Conservation (phyloP, 2,113 vertebrate genomes). For the Xenopus borealis region DNA sequence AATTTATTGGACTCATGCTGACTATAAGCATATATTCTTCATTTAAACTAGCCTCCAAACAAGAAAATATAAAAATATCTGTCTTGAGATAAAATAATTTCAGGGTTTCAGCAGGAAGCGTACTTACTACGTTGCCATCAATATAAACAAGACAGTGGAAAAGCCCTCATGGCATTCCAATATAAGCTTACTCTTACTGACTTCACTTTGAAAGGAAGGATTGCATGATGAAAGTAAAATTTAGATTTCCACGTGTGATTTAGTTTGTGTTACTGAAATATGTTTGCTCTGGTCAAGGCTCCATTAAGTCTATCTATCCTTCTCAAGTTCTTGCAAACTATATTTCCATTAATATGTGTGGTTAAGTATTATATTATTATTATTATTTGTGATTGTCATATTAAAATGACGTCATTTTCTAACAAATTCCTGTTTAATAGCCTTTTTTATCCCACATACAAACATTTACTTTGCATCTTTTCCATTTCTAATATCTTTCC, state of each 20-base stretch:
- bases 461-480: too few species aligned
- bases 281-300: not conserved
- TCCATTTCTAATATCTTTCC: too few species aligned
- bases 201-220: conserved; percentile 6
- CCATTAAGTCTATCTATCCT: not conserved
- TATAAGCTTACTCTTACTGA: conserved; percentile 28
- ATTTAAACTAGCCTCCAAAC: not conserved
- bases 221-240: conserved; percentile 16
- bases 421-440: too few species aligned
- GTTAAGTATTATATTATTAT: too few species aligned
- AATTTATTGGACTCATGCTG: too few species aligned
- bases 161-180: conserved; percentile 18
- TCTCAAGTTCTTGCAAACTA: not conserved
- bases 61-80: conserved; percentile 45
- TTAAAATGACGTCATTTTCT: too few species aligned
- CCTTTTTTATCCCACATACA: too few species aligned
- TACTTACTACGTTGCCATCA: conserved; percentile 10
- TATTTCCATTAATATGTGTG: not conserved
- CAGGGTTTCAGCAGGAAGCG: conserved; percentile 31
- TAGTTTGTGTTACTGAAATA: conserved; percentile 1
- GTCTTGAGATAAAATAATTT: conserved; percentile 39
- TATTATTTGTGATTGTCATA: too few species aligned
- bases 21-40: too few species aligned
- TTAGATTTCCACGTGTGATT: conserved; percentile 5
- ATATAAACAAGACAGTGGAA: conserved; percentile 2